Evolutionary conservation across 2,797 vertebrate species (phyloP), one percentile per base, ranked within the genome.

Genomic region (Acrocephalus scirpaceus): DNA sequence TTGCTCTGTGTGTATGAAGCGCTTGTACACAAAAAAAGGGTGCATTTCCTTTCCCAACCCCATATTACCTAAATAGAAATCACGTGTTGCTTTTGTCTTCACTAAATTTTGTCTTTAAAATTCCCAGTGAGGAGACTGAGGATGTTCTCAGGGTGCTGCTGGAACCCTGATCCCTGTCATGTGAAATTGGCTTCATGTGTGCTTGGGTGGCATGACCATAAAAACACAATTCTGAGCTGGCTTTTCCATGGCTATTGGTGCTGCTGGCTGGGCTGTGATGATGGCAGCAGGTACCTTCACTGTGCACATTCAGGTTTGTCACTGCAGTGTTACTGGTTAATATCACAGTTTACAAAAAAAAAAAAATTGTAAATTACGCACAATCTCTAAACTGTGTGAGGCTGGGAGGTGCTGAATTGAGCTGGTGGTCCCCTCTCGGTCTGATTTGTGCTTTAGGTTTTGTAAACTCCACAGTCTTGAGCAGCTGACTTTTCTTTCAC

Each of bases 51-150:
- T 40, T 47, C 44, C 58, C 47, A 66, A 5, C n/a, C 19, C 22
- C 10, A 9, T 0, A 0, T 57, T 44, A 23, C 12, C 48, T 64
- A 14, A 44, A 16, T 7, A 61, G 69, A 64, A 56, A 51, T 54
- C 0, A 2, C 0, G 0, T 4, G 0, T 62, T 69, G 8, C 18
- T 58, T 26, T 57, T 60, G 26, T 81, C 44, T 84, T 45, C 13
- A 11, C 0, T 8, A 27, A 81, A 45, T 69, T 70, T 76, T 75
- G 29, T 60, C 15, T 51, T 18, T 30, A 6, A 29, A 87, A 48
- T 47, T 64, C 38, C 23, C 3, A 0, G 16, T 8, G 50, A 51
- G 45, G 53, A 67, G 69, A 25, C 10, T 10, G 44, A 58, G 23
- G 19, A 7, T 4, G 0, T 36, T 38, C 27, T 60, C 1, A 1